phyloP scores from a whole-genome alignment of 2,797 vertebrate genomes.

The Silurus lanzhouensis region DNA sequence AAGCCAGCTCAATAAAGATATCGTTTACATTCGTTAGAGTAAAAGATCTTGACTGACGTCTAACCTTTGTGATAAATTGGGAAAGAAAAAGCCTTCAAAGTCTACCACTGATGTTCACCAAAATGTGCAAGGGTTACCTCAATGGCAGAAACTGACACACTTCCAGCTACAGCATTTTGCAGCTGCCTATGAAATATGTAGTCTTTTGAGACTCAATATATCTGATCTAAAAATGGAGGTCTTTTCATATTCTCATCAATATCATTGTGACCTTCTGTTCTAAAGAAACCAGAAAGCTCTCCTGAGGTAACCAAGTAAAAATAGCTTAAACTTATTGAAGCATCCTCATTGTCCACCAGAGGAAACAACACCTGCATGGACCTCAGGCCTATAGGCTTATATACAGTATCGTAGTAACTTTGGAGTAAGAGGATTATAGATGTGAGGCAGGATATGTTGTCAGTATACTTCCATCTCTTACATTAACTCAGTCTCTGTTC shows the following conservation, averaged over 20 bases:
- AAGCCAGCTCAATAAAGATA: too few species aligned
- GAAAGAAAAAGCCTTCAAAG: too few species aligned
- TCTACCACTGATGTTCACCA: background rate
- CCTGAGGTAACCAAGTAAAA: background rate
- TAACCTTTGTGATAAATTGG: too few species aligned
- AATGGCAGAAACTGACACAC: background rate
- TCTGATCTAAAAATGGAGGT: background rate
- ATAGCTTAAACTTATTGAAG: background rate
- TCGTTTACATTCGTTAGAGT: too few species aligned
- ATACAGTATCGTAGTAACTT: background rate
- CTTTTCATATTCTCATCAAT: background rate
- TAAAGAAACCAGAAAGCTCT: background rate
- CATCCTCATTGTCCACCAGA: too few species aligned
- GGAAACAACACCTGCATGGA: background rate
- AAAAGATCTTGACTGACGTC: too few species aligned
- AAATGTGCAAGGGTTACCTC: background rate
- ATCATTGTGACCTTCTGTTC: too few species aligned
- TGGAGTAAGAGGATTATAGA: background rate
- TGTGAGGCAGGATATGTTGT: background rate
- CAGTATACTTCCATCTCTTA: background rate
- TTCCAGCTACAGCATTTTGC: background rate
- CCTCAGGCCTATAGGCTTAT: background rate
- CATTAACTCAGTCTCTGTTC: background rate
- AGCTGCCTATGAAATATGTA: background rate
- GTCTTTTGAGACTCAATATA: background rate